These are phyloP conservation scores for Ia io DNA, from an alignment of 2,113 vertebrate species.

Conservation along the genomic window DNA sequence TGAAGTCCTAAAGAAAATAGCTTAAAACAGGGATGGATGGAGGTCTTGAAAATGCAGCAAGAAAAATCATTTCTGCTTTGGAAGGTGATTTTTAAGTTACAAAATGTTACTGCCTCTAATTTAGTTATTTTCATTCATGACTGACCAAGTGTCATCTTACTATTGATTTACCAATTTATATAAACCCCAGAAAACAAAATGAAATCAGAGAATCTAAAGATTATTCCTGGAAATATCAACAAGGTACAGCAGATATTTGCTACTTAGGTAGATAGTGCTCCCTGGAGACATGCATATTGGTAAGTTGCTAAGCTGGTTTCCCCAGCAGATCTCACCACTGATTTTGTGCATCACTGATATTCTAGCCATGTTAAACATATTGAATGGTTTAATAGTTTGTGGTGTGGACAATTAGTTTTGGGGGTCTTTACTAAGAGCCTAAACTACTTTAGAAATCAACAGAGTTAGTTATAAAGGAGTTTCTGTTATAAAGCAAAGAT, in stretches of 20 bases:
- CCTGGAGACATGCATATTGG: not conserved
- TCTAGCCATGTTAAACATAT: conserved; percentile 12
- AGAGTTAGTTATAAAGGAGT: not conserved
- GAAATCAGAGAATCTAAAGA: not conserved
- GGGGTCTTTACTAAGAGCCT: not conserved
- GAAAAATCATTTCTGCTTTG: not conserved
- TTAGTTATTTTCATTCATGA: conserved; percentile 43
- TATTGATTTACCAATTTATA: conserved; percentile 8
- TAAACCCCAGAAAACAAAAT: conserved; percentile 31
- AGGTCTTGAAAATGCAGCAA: conserved; percentile 37
- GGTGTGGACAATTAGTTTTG: not conserved
- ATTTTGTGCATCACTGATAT: not conserved
- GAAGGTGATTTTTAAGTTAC: conserved; percentile 50
- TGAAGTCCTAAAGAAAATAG: conserved; percentile 51
- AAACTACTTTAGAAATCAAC: not conserved
- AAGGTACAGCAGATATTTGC: conserved; percentile 24
- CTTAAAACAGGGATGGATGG: conserved; percentile 49
- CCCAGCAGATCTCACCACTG: not conserved
- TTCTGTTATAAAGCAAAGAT: conserved; percentile 4
- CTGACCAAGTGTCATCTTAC: not conserved
- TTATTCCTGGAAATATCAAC: conserved; percentile 25
- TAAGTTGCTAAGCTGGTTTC: conserved; percentile 4
- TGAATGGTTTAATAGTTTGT: not conserved
- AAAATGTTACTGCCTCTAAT: conserved; percentile 10
- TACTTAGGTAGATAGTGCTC: not conserved